Conservation (phyloP, 2,888 invertebrate genomes). For the Apoda limacodes region DNA sequence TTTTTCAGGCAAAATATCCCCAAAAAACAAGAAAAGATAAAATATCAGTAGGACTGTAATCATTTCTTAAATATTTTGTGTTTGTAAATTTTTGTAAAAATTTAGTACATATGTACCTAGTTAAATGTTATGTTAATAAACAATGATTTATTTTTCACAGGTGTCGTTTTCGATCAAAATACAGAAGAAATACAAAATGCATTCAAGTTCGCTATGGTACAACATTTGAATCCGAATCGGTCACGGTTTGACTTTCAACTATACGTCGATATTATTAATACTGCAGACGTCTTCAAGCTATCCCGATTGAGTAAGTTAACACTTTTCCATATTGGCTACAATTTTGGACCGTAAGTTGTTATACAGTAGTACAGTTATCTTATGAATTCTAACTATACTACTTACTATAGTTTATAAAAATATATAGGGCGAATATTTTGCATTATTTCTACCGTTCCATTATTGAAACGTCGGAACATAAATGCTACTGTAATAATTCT, state of each 20-base stretch:
- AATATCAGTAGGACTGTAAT: background rate
- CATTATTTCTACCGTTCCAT: too few relatives aligned
- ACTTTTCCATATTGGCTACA: background rate
- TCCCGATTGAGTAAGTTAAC: conserved; percentile 90
- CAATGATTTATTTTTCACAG: conserved; percentile 58
- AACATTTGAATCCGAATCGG: conserved; percentile 83
- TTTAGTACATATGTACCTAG: conserved; percentile 1
- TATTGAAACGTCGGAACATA: too few relatives aligned
- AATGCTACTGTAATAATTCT: too few relatives aligned
- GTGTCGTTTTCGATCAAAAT: conserved; percentile 92
- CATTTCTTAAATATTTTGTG: background rate
- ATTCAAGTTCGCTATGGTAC: conserved; percentile 90
- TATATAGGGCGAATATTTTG: too few relatives aligned
- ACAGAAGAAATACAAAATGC: conserved; percentile 93
- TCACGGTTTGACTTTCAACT: conserved; percentile 87
- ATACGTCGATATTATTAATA: conserved; percentile 91
- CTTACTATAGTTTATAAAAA: too few relatives aligned
- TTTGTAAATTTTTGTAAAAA: background rate
- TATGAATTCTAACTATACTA: too few relatives aligned
- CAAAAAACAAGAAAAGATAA: too few relatives aligned
- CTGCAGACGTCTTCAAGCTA: conserved; percentile 92
- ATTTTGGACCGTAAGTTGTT: background rate
- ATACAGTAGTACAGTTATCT: too few relatives aligned
- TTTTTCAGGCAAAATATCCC: too few relatives aligned
- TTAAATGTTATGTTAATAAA: conserved; percentile 1